Evolutionary conservation across 2,888 invertebrate genomes (phyloP).

Genomic region (Cerceris ruficornis): DNA sequence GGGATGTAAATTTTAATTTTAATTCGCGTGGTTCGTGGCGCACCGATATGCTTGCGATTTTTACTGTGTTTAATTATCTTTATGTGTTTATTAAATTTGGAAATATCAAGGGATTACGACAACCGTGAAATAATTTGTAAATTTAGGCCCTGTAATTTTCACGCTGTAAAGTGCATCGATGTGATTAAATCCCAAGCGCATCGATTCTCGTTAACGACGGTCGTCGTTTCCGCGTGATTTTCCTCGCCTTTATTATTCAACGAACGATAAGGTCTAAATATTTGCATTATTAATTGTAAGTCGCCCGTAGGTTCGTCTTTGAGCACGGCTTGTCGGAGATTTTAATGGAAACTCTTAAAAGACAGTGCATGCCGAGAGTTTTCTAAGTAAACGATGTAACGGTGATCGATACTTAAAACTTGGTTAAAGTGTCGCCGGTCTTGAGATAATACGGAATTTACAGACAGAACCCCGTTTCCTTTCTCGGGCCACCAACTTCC

Average conservation of each 20-base stretch:
- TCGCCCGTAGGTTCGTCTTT: background rate
- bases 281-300: slow-evolving; percentile 21
- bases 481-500: slow-evolving; percentile 43
- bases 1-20: no score
- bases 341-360: slow-evolving; percentile 38
- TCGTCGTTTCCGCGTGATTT: no score
- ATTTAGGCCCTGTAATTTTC: no score
- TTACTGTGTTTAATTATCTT: no score
- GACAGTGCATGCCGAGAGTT: slow-evolving; percentile 30
- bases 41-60: no score
- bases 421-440: slow-evolving; percentile 58
- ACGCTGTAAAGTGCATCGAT: no score
- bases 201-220: no score
- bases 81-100: no score
- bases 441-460: slow-evolving; percentile 67
- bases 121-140: no score
- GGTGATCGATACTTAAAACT: slow-evolving; percentile 66
- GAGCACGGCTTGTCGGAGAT: slow-evolving; percentile 14
- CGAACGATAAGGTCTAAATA: background rate
- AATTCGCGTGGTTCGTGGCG: no score
- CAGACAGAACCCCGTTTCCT: slow-evolving; percentile 36
- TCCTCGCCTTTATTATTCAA: background rate
- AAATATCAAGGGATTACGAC: no score
- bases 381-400: slow-evolving; percentile 47
- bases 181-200: no score